Evolutionary conservation across 2,113 vertebrate genomes (phyloP).

Genomic region (Zootoca vivipara): DNA sequence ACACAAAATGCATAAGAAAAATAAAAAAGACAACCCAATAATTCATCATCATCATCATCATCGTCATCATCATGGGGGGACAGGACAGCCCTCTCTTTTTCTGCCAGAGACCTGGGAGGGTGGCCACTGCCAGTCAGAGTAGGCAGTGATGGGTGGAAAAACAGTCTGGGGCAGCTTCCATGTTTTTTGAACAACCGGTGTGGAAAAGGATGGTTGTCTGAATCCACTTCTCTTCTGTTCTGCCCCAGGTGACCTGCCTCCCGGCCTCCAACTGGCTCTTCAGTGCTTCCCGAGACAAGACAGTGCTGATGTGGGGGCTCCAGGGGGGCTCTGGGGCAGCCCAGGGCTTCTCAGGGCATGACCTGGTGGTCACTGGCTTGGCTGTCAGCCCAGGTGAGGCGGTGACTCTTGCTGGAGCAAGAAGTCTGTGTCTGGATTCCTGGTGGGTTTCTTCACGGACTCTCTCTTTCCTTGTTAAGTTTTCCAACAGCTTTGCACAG

Average conservation of each 20-base stretch:
- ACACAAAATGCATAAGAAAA: no score
- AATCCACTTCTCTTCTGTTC: not conserved
- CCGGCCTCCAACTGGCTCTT: constrained; percentile 85
- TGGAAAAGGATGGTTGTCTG: no score
- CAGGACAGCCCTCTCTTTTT: no score
- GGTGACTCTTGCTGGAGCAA: not conserved
- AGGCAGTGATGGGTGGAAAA: no score
- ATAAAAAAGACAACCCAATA: no score
- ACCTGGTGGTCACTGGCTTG: constrained; percentile 91
- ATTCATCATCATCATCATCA: no score
- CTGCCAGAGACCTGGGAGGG: no score
- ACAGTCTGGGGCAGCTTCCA: no score
- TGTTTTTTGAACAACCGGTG: no score
- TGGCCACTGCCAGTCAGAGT: no score
- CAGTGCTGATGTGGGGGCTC: constrained; percentile 90
- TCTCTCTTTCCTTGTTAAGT: constrained; percentile 71
- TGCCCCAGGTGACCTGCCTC: constrained; percentile 81
- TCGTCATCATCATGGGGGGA: no score
- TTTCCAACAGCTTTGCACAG: constrained; percentile 84
- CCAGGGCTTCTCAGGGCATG: constrained; percentile 86
- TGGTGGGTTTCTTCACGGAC: not conserved
- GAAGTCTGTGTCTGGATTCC: not conserved
- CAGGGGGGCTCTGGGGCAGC: constrained; percentile 74
- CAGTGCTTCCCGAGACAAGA: constrained; percentile 93
- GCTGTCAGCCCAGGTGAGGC: constrained; percentile 86